Evolutionary conservation across 2,888 invertebrate genomes (phyloP), one percentile per base, ranked within the genome.

Genomic region (Pollenia labialis): DNA sequence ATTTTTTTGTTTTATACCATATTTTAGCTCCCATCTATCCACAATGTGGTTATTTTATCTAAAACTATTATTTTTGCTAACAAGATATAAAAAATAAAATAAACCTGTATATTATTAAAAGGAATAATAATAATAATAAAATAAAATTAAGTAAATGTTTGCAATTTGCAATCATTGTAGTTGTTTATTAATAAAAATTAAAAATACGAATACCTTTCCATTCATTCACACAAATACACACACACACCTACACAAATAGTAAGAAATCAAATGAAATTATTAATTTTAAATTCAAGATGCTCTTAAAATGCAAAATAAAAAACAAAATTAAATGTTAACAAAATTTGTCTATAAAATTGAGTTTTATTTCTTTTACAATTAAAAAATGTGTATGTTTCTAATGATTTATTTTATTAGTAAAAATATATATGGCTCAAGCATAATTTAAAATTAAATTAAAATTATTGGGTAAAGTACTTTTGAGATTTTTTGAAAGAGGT

Each of bases 221-320:
- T 18, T 62, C 40, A 75, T 14, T 48, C 32, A 56, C 46, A 77
- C 18, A 75, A 62, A 42, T 12, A 66, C 16, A 77, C 40, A 80
- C 32, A 69, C 50, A 83, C 48, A 75, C 10, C 7, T 14, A 42
- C 42, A 74, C 48, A 84, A 81, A 68, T 50, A 23, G 48, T 77
- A 76, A 84, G 56, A 71, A 86, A 64, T 14, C 64, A 66, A 84
- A 62, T 81, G 72, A 81, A 81, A 87, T 58, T 75, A 76, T 48
- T 81, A 81, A 66, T 68, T 87, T 81, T 84, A 80, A 76, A 84
- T 87, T 81, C 76, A 84, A 84, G 84, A 84, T 87, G 85, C 81
- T 77, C 85, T 85, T 81, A 81, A 81, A 74, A 85, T 77, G 66
- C 66, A 85, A 87, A 81, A 85, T 44, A 80, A 87, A 32, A 32